A percentile compares a stretch with the other conserved stretches of the same genome.
Conservation (phyloP, 1,140 invertebrate genomes). For the Diorhabda sublineata region DNA sequence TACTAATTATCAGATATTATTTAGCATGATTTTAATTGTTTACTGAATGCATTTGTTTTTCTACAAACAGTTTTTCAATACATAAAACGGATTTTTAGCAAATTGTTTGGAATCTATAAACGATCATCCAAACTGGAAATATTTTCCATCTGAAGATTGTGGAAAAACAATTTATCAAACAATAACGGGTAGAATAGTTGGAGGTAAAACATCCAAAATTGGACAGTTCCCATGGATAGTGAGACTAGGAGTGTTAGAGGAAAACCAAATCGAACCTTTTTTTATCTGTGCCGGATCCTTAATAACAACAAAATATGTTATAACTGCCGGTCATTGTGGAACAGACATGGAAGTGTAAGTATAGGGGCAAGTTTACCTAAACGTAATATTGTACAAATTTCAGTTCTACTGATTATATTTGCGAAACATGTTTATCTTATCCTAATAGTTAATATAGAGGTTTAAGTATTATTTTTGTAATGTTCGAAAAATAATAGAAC, state of each 20-base stretch:
- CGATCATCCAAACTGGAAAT: not conserved
- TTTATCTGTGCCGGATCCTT: conserved; percentile 62
- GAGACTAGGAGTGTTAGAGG: conserved; percentile 57
- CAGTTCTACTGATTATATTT: too few relatives aligned
- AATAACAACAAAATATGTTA: conserved; percentile 55
- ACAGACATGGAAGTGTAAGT: too few relatives aligned
- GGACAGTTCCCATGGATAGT: conserved; percentile 54
- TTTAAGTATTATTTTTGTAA: too few relatives aligned
- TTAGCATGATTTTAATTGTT: too few relatives aligned
- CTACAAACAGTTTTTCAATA: too few relatives aligned
- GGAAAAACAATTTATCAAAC: conserved; percentile 1
- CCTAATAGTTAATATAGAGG: too few relatives aligned
- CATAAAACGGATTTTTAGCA: not conserved
- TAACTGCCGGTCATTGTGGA: conserved; percentile 65
- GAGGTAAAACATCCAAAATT: conserved; percentile 47
- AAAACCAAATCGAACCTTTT: conserved; percentile 23
- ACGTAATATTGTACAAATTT: too few relatives aligned
- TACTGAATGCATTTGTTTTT: too few relatives aligned
- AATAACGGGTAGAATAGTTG: conserved; percentile 42
- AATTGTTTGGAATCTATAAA: not conserved
- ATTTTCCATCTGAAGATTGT: conserved; percentile 17
- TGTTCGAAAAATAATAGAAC: conserved; percentile 34
- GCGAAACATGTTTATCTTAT: too few relatives aligned
- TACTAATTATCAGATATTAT: too few relatives aligned
- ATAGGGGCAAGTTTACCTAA: too few relatives aligned